These are phyloP conservation scores for Physocephala rufipes DNA, from an alignment of 2,888 invertebrate species.

Conservation along the genomic window DNA sequence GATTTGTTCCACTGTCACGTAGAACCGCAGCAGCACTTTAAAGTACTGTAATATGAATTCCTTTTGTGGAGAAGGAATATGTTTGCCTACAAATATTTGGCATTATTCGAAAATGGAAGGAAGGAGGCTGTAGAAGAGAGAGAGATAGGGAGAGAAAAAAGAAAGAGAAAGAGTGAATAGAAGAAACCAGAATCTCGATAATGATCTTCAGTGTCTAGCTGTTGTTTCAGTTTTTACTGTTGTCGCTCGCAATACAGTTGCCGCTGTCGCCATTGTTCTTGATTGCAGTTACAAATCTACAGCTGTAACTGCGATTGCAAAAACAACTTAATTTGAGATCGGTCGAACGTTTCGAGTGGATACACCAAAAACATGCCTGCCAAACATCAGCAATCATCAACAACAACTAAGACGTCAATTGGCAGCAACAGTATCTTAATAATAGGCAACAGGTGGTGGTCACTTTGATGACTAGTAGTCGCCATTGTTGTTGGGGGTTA, in stretches of 20 bases:
- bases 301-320: constrained; percentile 4
- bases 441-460: constrained; percentile 53
- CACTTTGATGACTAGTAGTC: background rate
- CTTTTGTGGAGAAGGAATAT: too few species aligned
- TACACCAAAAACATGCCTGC: constrained; percentile 38
- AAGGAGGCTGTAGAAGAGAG: too few species aligned
- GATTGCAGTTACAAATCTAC: constrained; percentile 54
- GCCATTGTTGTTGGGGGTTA: too few species aligned
- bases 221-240: constrained; percentile 13
- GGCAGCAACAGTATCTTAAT: constrained; percentile 28
- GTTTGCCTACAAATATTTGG: too few species aligned
- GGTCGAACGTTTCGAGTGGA: constrained; percentile 45
- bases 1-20: too few species aligned
- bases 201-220: constrained; percentile 16
- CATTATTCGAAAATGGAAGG: too few species aligned
- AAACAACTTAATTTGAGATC: constrained; percentile 38
- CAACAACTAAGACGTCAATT: constrained; percentile 1
- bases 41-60: too few species aligned
- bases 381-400: constrained; percentile 25
- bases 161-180: background rate
- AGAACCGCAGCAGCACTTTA: too few species aligned
- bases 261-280: constrained; percentile 41
- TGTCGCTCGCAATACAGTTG: constrained; percentile 33
- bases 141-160: too few species aligned
- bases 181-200: constrained; percentile 34